These are phyloP conservation scores for Romanogobio albipinnatus DNA, from an alignment of 2,113 vertebrate genomes.

Conservation along the genomic window DNA sequence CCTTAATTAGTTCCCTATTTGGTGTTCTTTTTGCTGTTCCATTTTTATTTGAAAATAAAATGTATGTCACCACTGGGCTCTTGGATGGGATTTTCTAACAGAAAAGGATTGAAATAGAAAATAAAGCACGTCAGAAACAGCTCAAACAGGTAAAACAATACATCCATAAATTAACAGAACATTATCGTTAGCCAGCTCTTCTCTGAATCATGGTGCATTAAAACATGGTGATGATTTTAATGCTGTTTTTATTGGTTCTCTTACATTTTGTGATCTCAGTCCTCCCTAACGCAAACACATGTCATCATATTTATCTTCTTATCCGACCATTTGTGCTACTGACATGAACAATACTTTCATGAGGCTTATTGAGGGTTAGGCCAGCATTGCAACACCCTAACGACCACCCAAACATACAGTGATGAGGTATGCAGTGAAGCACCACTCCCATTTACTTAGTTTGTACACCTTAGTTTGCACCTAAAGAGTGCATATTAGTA, in stretches of 20 bases:
- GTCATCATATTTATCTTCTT: neutral
- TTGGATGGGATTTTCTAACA: neutral
- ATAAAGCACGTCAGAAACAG: neutral
- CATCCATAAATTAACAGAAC: neutral
- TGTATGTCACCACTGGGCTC: neutral
- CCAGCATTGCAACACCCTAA: neutral
- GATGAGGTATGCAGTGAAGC: neutral
- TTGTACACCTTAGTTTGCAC: too few relatives aligned
- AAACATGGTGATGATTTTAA: slow-evolving; percentile 17
- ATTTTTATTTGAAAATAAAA: neutral
- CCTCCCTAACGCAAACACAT: neutral
- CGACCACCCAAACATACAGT: neutral
- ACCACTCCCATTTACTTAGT: neutral
- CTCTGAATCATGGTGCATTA: neutral
- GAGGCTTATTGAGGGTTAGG: neutral
- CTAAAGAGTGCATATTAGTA: too few relatives aligned
- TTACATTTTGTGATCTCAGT: neutral
- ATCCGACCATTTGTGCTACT: neutral
- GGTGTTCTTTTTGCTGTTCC: neutral
- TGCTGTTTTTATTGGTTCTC: neutral
- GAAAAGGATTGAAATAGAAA: neutral
- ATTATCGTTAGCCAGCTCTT: neutral
- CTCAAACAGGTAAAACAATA: neutral
- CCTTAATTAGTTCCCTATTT: neutral
- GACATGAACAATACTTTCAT: neutral